phyloP scores from a whole-genome alignment of 2,113 vertebrate genomes.

The Oenanthe oenanthe region DNA sequence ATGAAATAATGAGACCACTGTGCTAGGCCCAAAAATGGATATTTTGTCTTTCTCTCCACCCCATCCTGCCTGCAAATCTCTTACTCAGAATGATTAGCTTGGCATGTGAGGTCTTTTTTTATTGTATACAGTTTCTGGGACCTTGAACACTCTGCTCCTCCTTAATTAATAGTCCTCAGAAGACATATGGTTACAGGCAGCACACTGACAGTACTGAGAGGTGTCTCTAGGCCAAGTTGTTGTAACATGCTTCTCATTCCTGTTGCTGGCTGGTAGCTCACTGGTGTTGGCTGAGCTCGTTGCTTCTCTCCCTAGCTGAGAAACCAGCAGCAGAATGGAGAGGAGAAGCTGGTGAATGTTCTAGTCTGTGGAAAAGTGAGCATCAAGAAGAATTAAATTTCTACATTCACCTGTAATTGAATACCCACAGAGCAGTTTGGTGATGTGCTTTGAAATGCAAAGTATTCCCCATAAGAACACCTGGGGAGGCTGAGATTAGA shows the following conservation, averaged over 20 bases:
- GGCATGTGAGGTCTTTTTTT: background rate
- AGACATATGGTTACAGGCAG: background rate
- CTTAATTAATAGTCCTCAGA: background rate
- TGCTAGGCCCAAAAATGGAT: background rate
- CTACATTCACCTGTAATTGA: background rate
- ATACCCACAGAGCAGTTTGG: background rate
- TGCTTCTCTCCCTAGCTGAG: background rate
- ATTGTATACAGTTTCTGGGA: background rate
- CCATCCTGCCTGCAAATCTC: background rate
- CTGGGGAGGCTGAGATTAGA: background rate
- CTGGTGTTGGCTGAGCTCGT: background rate
- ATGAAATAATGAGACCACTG: background rate
- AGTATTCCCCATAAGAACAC: background rate
- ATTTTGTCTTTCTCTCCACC: background rate
- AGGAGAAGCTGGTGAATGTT: background rate
- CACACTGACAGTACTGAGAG: background rate
- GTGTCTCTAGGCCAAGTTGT: background rate
- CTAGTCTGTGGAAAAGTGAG: background rate
- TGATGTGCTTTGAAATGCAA: background rate
- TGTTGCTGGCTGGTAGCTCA: background rate
- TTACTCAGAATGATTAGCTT: background rate
- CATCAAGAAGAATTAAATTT: background rate
- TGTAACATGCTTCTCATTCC: background rate
- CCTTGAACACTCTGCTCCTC: background rate
- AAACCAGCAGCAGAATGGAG: background rate